Base-by-base conservation (phyloP, 2,113 vertebrate species). In the Tyto alba region DNA sequence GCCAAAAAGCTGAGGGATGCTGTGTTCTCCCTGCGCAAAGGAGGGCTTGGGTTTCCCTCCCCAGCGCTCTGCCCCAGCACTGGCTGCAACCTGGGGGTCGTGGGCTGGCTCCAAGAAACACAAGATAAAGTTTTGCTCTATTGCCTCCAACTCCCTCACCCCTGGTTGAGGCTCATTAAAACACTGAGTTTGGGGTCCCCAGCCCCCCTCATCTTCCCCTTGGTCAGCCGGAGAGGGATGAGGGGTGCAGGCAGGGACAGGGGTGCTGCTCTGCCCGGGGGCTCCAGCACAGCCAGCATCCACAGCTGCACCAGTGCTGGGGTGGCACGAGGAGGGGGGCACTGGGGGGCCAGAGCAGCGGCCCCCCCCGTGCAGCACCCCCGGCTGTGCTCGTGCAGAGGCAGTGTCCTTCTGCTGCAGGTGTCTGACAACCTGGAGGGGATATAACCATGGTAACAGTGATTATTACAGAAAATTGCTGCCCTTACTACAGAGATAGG, bases 401-500 rank as follows among this genome's bases (percentile, higher is more conserved):
- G 38, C 6, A 0, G 53, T n/a, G 86, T 13, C 74, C 59, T 57
- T 6, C 86, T 87, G 74, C 93, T 78, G 82, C 77, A 30, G 85
- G 73, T 85, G 66, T 34, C 66, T 80, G 3, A 15, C 69, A 67
- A 12, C 26, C 10, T 59, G 85, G 74, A 85, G 76, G 57, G 78
- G 38, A 20, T 5, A 91, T 79, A 92, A 88, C 95, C 86, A 95
- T 83, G 83, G 93, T 14, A 95, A 96, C 93, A 79, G 94, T 10
- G 75, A 75, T 83, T 36, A 59, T 79, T 72, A 40, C 0, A 0
- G 86, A 16, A 85, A 75, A 88, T 50, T 50, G 71, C 85, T 92
- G 88, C 82, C 26, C 7, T 78, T 59, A 19, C 85, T 32, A 45
- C 52, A 59, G 66, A 79, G 89, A 15, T 27, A 55, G 62, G 95